A percentile compares a stretch with the other conserved stretches of the same genome.
Evolutionary conservation across 2,113 vertebrate species (phyloP).

Genomic region (Capreolus pygargus): DNA sequence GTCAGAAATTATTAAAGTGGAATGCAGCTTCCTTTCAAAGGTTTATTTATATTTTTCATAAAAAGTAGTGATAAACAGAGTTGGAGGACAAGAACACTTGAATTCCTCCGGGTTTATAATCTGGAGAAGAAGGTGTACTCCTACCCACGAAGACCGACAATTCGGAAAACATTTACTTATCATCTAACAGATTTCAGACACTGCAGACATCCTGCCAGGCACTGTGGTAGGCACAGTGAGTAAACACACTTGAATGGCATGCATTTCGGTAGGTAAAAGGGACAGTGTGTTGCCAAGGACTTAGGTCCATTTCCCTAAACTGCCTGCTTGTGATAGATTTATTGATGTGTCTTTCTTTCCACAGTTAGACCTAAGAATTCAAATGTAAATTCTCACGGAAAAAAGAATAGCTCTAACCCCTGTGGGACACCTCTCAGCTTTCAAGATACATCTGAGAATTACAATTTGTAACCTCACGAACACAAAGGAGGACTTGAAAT

Average conservation of each 20-base stretch:
- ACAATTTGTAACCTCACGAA: not conserved
- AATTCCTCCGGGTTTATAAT: not conserved
- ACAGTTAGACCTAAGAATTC: not conserved
- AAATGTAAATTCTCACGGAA: not conserved
- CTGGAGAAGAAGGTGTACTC: not conserved
- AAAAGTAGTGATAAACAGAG: not conserved
- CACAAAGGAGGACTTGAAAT: not conserved
- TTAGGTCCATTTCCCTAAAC: not conserved
- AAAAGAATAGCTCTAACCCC: not conserved
- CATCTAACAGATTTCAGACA: not conserved
- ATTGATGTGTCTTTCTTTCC: not conserved
- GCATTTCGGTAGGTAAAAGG: not conserved
- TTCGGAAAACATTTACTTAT: not conserved
- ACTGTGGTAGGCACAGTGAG: fast-evolving
- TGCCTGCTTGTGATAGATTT: not conserved
- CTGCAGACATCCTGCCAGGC: not conserved
- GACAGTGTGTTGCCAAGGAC: not conserved
- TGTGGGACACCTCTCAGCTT: not conserved
- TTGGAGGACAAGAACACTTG: not conserved
- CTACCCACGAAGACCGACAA: not conserved
- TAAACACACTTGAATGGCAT: not conserved
- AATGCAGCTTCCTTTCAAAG: not conserved
- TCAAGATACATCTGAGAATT: not conserved
- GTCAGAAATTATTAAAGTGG: not conserved
- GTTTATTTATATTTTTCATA: not conserved